Evolutionary conservation across 1,140 invertebrate genomes (phyloP), one percentile per base, ranked within the genome.

Genomic region (Leptestheria dahalacensis): DNA sequence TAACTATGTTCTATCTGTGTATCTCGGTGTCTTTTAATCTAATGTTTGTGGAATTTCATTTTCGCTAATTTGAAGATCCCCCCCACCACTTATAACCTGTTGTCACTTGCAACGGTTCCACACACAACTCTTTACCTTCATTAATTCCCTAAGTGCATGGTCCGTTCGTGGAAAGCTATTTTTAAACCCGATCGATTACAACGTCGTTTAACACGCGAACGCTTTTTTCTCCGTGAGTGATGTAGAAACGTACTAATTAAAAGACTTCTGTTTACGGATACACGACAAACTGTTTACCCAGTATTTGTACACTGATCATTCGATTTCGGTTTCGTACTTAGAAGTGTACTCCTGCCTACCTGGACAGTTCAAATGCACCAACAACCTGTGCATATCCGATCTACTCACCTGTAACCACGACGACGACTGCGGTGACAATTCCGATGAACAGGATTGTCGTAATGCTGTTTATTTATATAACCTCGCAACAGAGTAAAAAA

Each of bases 331-430:
- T 66, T 62, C 58, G n/a, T n/a, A n/a, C 62, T 1, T 63, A 71
- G 69, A 70, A 47, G 63, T 66, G 1, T 68, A 66, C 53, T 49
- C 61, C 3, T 71, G 69, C 59, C 66, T 66, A 56, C 68, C n/a
- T 1, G 67, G 70, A 0, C 74, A 76, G 63, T 69, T 71, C 62
- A 74, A 74, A 60, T 73, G 71, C 59, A 64, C 65, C 59, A 72
- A 72, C 62, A 65, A 70, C 59, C 71, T 68, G 65, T 73, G 72
- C 64, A 62, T 73, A 25, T 70, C 71, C 0, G 66, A 62, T 4
- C 67, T 71, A 33, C 49, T 61, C 2, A 65, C 70, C 4, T 74
- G 71, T 57, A 66, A 73, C 60, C 73, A 71, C 46, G 62, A 66
- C 6, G 68, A 72, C 48, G 67, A 74, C 65, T 74, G 73, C 53